Conservation (phyloP, 2,888 invertebrate species). For the Pachycephus smyrnensis region DNA sequence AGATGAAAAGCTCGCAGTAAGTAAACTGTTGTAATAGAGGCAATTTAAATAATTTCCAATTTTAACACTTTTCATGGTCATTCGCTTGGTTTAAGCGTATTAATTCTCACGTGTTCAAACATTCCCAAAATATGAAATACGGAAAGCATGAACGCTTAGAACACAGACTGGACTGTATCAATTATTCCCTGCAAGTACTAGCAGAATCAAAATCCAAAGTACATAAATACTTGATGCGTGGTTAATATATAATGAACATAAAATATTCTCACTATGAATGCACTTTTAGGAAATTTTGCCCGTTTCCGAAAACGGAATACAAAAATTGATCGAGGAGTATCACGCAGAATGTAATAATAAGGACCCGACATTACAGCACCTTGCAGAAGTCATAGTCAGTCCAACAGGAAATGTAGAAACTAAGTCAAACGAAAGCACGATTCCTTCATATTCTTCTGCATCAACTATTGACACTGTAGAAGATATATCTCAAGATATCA, state of each 20-base stretch:
- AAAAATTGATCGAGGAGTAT: neutral
- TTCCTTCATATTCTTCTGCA: neutral
- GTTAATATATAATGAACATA: neutral
- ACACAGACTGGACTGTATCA: neutral
- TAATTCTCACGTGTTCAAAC: neutral
- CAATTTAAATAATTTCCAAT: neutral
- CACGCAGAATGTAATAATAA: neutral
- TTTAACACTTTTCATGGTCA: neutral
- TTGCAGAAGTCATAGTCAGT: neutral
- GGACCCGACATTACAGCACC: neutral
- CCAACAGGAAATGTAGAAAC: neutral
- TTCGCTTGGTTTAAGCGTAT: neutral
- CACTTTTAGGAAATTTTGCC: neutral
- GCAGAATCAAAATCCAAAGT: neutral
- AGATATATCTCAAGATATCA: conserved; percentile 4
- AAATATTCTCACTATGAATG: neutral
- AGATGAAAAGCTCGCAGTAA: neutral
- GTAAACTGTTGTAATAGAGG: neutral
- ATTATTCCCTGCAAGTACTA: neutral
- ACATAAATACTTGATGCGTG: neutral
- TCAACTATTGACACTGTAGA: neutral
- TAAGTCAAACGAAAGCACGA: neutral
- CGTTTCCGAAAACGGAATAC: neutral
- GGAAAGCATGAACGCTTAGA: neutral
- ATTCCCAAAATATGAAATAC: neutral